Evolutionary conservation across 92 coral and sea anemone species (phyloP).

Genomic region (Desmophyllum pertusum): DNA sequence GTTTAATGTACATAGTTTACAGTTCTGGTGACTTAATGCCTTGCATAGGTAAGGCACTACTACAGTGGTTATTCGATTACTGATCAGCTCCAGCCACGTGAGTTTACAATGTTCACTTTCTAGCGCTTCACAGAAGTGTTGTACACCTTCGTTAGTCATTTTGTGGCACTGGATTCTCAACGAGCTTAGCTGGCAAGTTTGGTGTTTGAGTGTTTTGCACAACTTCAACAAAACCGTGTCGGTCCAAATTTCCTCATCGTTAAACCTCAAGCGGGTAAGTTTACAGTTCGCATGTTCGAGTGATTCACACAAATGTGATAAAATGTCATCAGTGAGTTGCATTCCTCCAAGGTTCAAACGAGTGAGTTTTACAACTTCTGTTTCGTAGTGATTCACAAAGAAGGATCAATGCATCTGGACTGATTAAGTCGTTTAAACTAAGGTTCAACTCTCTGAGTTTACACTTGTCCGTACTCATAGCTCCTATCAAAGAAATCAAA

Average conservation of each 20-base stretch:
- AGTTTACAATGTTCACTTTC: slow-evolving; percentile 49
- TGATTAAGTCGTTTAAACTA: background rate
- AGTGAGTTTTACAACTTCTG: slow-evolving; percentile 39
- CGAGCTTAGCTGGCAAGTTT: slow-evolving; percentile 27
- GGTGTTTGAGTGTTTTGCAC: slow-evolving; percentile 31
- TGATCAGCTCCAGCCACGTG: slow-evolving; percentile 9
- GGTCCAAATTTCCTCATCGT: slow-evolving; percentile 1
- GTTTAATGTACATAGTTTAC: slow-evolving; percentile 37
- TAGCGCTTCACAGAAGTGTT: slow-evolving; percentile 26
- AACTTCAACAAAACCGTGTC: slow-evolving; percentile 15
- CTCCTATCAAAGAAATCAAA: slow-evolving; percentile 17
- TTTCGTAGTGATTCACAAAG: slow-evolving; percentile 34
- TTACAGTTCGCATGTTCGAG: slow-evolving; percentile 32
- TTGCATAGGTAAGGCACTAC: slow-evolving; percentile 1
- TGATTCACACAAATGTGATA: slow-evolving; percentile 28
- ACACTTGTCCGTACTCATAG: slow-evolving; percentile 21
- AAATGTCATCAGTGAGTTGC: background rate
- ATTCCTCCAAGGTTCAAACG: slow-evolving; percentile 11
- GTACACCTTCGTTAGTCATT: slow-evolving; percentile 29
- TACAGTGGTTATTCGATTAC: background rate
- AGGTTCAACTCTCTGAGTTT: slow-evolving; percentile 40
- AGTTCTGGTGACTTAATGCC: slow-evolving; percentile 34
- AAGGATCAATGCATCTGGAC: slow-evolving; percentile 18
- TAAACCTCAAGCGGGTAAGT: slow-evolving; percentile 11
- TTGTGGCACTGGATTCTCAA: slow-evolving; percentile 1